Conservation (phyloP, 1,140 invertebrate species). For the Arion vulgaris region DNA sequence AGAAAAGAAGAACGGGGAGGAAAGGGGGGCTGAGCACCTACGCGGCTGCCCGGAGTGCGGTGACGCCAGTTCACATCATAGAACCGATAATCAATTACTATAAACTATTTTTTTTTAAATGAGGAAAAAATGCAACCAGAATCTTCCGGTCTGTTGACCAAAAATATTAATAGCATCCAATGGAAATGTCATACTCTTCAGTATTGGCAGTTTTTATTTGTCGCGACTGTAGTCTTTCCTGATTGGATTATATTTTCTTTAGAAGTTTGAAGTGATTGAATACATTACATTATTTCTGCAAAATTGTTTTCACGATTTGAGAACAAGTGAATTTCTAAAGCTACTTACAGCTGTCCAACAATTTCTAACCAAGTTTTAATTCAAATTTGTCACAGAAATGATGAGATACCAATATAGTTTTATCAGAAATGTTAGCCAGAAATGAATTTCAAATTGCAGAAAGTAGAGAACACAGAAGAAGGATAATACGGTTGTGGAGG, state of each 20-base stretch:
- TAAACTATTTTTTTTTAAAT: no score
- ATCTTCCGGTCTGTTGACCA: background rate
- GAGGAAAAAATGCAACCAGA: background rate
- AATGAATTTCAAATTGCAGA: no score
- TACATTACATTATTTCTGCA: background rate
- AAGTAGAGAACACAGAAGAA: no score
- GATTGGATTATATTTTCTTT: conserved; percentile 29
- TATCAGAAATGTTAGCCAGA: no score
- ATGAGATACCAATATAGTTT: no score
- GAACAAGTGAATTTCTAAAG: background rate
- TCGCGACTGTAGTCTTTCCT: background rate
- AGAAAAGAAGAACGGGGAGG: conserved; percentile 32
- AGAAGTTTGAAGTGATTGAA: background rate
- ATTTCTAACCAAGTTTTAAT: background rate
- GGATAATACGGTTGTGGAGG: no score
- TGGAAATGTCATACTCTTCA: background rate
- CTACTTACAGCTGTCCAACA: background rate
- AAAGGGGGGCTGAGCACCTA: conserved; percentile 19
- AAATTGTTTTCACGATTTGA: background rate
- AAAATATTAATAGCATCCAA: background rate
- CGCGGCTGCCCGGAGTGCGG: no score
- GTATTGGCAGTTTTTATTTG: background rate
- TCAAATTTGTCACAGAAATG: background rate
- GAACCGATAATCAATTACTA: no score
- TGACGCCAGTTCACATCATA: no score